Evolutionary conservation across 1,140 invertebrate species (phyloP), one percentile per base, ranked within the genome.

Genomic region (Nylanderia fulva): DNA sequence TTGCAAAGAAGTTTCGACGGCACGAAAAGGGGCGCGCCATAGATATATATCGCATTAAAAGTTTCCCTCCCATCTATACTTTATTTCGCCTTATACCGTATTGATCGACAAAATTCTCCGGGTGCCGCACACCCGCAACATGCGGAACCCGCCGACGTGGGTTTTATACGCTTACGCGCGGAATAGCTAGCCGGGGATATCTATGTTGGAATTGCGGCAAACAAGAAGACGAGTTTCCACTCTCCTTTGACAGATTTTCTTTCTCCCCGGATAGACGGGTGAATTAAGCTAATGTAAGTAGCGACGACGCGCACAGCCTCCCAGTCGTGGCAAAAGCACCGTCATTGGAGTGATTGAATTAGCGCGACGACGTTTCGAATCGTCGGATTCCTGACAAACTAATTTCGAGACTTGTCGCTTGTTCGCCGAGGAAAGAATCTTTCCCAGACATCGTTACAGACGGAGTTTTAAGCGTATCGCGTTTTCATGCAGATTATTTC

Each of bases 1-100:
- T 56, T 52, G 33, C 15, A 33, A 36, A 18, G n/a, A 72, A 45
- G 24, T 61, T 29, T 21, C 27, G 1, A 24, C 54, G 21, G 8
- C 15, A 48, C 6, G 13, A 48, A 24, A 69, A 86, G 58, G 18
- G 61, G 15, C 3, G 39, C n/a, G 24, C 29, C 24, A 54, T 6
- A 63, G 0, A 18, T n/a, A 64, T 77, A 77, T 39, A 56, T 76
- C 71, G 56, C 56, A 64, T 86, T 72, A 80, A 86, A 86, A 86
- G 33, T 86, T 87, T 86, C 56, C 45, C 69, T 76, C 54, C 54
- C 54, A 24, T 83, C 68, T 42, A 48, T 48, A 71, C 21, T 64
- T 76, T 58, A 56, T 66, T 83, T 58, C 45, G 58, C 3, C 15
- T 48, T 48, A 9, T 48, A 48, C 13, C 2, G 33, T 87, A 86